Conservation (phyloP, 2,113 vertebrate species). For the Microtus pennsylvanicus region DNA sequence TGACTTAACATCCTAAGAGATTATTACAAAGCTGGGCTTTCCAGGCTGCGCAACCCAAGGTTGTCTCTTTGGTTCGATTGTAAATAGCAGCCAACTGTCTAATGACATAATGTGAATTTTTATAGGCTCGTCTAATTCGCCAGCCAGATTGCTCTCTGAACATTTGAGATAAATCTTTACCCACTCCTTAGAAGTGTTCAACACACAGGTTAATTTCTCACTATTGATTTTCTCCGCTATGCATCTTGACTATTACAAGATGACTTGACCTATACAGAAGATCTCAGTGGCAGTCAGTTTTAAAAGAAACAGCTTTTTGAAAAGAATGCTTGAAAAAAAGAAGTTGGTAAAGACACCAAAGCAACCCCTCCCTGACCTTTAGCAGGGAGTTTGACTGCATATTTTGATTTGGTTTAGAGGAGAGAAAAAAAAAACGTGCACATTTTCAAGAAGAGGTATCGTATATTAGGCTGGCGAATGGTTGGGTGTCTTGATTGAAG, state of each 20-base stretch:
- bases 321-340: conserved; percentile 59
- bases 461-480: conserved; percentile 62
- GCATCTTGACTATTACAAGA: conserved; percentile 55
- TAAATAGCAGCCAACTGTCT: conserved; percentile 68
- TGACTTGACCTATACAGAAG: conserved; percentile 32
- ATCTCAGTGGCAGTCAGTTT: conserved; percentile 51
- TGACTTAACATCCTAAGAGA: neutral
- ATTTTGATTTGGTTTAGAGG: conserved; percentile 73
- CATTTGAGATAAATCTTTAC: conserved; percentile 71
- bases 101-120: conserved; percentile 68
- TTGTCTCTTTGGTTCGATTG: neutral
- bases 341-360: conserved; percentile 61
- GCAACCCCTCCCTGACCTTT: conserved; percentile 53
- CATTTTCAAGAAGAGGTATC: conserved; percentile 64
- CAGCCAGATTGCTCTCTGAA: conserved; percentile 35
- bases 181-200: conserved; percentile 61
- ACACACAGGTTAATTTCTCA: conserved; percentile 66
- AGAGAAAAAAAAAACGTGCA: conserved; percentile 25
- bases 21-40: neutral
- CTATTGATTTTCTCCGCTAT: conserved; percentile 68
- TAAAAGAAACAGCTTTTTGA: conserved; percentile 64
- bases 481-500: neutral
- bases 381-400: conserved; percentile 52
- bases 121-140: conserved; percentile 64
- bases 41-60: neutral